Percentiles rank a stretch among this genome's conserved stretches.
These are phyloP conservation scores for Hyaena hyaena DNA, from an alignment of 2,113 vertebrate genomes.

Conservation along the genomic window DNA sequence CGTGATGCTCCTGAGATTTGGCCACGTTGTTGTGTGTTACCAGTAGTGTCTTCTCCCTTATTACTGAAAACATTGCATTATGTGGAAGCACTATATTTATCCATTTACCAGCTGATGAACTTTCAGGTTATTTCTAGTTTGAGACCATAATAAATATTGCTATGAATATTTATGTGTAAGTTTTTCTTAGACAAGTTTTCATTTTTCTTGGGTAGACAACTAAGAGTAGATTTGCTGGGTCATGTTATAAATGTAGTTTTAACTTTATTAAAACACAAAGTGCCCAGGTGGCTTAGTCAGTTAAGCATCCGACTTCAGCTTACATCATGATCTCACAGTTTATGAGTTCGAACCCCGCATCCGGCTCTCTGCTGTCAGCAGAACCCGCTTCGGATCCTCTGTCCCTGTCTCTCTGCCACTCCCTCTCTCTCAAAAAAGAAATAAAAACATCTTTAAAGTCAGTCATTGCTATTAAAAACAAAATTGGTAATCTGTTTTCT, in stretches of 20 bases:
- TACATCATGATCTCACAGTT: too few species aligned
- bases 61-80: not conserved
- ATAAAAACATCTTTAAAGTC: too few species aligned
- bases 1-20: not conserved
- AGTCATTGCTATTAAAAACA: too few species aligned
- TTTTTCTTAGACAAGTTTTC: not conserved
- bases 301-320: too few species aligned
- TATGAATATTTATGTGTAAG: not conserved
- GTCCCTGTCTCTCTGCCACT: too few species aligned
- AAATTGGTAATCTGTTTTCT: not conserved
- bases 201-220: slow-evolving; percentile 17
- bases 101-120: not conserved
- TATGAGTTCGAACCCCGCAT: too few species aligned
- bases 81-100: not conserved
- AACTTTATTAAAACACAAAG: not conserved
- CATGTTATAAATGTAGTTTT: not conserved
- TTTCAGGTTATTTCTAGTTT: not conserved
- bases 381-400: too few species aligned
- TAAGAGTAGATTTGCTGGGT: not conserved
- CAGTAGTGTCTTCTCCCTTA: not conserved
- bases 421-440: too few species aligned
- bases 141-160: not conserved
- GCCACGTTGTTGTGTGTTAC: not conserved
- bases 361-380: too few species aligned
- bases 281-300: too few species aligned